Percentiles rank a stretch among this genome's conserved stretches.
Evolutionary conservation across 2,888 invertebrate genomes (phyloP).

Genomic region (Romanomermis culicivorax): DNA sequence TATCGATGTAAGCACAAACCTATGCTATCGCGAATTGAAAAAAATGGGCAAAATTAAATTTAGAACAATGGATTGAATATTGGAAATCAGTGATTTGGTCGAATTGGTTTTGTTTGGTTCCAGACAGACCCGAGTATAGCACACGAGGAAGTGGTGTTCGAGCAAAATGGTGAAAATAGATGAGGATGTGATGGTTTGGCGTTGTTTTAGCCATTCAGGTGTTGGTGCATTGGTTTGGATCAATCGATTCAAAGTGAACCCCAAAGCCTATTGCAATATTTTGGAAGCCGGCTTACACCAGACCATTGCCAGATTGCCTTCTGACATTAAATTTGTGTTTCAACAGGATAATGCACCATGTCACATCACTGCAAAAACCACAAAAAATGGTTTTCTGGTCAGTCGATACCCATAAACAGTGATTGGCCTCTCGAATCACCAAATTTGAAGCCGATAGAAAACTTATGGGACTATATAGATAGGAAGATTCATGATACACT

Average conservation of each 20-base stretch:
- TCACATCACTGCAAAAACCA: neutral
- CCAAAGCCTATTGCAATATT: neutral
- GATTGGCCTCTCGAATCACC: conserved; percentile 1
- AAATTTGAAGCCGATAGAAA: neutral
- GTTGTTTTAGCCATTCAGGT: neutral
- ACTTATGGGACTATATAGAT: neutral
- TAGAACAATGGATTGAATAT: neutral
- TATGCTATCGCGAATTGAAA: neutral
- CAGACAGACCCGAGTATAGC: neutral
- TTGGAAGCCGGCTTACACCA: neutral
- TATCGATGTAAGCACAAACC: neutral
- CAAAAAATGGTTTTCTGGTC: neutral
- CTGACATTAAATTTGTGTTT: neutral
- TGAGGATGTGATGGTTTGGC: neutral
- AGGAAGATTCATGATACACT: neutral
- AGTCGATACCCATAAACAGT: neutral
- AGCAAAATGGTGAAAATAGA: neutral
- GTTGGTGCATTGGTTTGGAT: neutral
- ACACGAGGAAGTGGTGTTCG: neutral
- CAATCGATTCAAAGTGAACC: neutral
- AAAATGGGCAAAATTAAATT: neutral
- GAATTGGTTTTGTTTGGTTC: neutral
- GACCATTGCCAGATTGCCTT: neutral
- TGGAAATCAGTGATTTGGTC: neutral
- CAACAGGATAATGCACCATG: neutral